Conservation (phyloP, 2,113 vertebrate genomes). For the Tamias sibiricus region DNA sequence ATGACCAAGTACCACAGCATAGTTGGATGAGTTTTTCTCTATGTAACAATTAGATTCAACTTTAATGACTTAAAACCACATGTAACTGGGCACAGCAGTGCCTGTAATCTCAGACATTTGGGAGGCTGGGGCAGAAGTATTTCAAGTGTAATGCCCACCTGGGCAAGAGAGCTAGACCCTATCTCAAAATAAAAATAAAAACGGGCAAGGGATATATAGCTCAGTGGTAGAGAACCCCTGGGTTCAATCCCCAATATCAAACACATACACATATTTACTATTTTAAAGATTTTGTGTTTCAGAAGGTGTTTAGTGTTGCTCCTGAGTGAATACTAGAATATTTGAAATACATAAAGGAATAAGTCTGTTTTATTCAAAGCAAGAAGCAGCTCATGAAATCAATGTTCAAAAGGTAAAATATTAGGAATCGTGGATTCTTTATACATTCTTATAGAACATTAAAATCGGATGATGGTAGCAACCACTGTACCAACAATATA, state of each 20-base stretch:
- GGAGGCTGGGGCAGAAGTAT: neutral
- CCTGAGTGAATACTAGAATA: neutral
- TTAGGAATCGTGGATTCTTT: neutral
- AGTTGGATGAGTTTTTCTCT: neutral
- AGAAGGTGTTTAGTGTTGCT: neutral
- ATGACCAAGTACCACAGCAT: neutral
- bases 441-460: neutral
- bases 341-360: neutral
- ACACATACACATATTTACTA: neutral
- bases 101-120: neutral
- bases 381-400: neutral
- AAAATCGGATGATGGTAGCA: neutral
- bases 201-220: neutral
- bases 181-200: neutral
- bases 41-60: neutral
- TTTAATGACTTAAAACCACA: neutral
- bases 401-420: neutral
- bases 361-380: neutral
- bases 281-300: neutral
- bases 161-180: neutral
- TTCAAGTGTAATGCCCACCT: neutral
- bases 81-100: neutral
- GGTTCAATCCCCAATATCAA: neutral
- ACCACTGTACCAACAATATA: neutral
- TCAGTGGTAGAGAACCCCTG: neutral